These are phyloP conservation scores for Nyleta sp. DNA, from an alignment of 2,888 invertebrate genomes.

Conservation along the genomic window DNA sequence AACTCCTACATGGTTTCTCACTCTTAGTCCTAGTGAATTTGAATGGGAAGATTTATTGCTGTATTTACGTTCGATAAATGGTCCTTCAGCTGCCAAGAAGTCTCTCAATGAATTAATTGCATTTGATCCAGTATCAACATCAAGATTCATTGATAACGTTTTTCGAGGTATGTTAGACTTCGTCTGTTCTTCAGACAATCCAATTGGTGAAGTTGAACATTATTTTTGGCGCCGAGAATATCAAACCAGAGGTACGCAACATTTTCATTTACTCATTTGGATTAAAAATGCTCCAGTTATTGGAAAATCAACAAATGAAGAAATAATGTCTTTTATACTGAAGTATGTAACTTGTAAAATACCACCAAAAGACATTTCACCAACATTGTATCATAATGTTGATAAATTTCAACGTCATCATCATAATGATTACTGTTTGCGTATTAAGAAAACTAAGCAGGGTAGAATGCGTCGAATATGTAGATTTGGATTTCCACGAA, in stretches of 20 bases:
- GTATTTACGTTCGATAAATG: constrained; percentile 70
- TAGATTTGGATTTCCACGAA: constrained; percentile 59
- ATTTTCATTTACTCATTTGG: not conserved
- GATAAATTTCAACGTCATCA: constrained; percentile 66
- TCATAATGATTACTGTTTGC: constrained; percentile 71
- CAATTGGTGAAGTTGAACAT: not conserved
- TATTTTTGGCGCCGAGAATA: not conserved
- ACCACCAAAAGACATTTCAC: constrained; percentile 49
- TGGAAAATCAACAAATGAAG: not conserved
- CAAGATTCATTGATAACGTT: constrained; percentile 71
- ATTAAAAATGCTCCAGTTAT: not conserved
- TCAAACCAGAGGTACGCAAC: constrained; percentile 1
- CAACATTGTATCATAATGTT: constrained; percentile 68
- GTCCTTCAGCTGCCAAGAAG: constrained; percentile 62
- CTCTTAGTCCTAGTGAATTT: constrained; percentile 64
- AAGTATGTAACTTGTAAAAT: constrained; percentile 5
- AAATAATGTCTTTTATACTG: not conserved
- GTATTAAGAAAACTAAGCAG: constrained; percentile 51
- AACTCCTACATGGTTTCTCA: constrained; percentile 67
- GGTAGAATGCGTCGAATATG: constrained; percentile 52
- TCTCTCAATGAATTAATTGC: constrained; percentile 59
- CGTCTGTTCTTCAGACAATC: constrained; percentile 61
- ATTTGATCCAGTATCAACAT: constrained; percentile 69
- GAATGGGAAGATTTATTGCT: constrained; percentile 70
- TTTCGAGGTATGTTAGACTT: constrained; percentile 65